Evolutionary conservation across 2,113 vertebrate genomes (phyloP).

Genomic region (Burhinus bistriatus): DNA sequence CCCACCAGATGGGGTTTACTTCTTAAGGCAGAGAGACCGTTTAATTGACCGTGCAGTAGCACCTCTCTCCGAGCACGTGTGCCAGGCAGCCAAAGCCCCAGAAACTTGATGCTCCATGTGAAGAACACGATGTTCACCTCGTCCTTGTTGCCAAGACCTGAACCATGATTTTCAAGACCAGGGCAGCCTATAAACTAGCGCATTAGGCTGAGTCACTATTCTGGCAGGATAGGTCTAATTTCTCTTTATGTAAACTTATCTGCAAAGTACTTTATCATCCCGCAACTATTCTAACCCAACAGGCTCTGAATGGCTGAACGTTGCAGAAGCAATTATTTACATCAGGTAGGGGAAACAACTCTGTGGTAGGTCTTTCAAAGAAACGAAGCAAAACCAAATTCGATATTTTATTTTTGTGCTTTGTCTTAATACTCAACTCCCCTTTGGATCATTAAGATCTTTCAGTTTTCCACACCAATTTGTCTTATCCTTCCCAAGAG

Average conservation of each 20-base stretch:
- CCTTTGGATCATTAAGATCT: background rate
- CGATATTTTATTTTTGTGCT: constrained; percentile 1
- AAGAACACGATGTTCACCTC: constrained; percentile 54
- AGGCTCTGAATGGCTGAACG: background rate
- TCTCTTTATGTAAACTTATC: constrained; percentile 16
- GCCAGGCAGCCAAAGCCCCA: background rate
- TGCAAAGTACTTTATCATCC: constrained; percentile 37
- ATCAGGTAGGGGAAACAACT: constrained; percentile 6
- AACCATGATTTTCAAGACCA: background rate
- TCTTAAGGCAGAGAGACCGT: background rate
- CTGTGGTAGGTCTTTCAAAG: constrained; percentile 21
- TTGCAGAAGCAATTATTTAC: constrained; percentile 14
- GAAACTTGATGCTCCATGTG: background rate
- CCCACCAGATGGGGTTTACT: background rate
- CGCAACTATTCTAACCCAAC: background rate
- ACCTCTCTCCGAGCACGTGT: background rate
- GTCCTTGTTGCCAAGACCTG: background rate
- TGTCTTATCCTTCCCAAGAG: constrained; percentile 42
- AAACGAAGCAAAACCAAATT: background rate
- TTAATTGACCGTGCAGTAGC: background rate
- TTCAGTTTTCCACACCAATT: constrained; percentile 36
- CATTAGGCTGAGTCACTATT: constrained; percentile 50
- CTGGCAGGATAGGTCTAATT: constrained; percentile 25
- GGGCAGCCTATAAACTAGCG: constrained; percentile 16
- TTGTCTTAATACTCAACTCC: background rate